Base-by-base conservation (phyloP, 2,888 invertebrate species). In the Clivina fossor region DNA sequence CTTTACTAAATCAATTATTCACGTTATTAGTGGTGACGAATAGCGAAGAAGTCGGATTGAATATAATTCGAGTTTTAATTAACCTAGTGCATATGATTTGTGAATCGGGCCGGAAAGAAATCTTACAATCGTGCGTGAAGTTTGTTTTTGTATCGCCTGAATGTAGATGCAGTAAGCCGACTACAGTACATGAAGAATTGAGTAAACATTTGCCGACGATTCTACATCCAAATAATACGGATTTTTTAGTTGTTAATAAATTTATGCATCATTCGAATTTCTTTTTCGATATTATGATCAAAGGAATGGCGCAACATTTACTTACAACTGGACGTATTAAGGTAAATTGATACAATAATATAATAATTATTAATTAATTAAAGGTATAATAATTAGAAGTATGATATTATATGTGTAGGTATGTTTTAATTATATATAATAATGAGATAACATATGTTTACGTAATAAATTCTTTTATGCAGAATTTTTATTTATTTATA, bases 251-350 rank as follows among this genome's bases (percentile, higher is more conserved):
- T 11, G 87, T 93, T 7, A 88, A 90, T 70, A 92, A 92, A 69
- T 92, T 97, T 69, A 88, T 96, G 83, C 86, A 89, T 62, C 93
- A 96, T 70, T 88, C 93, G 0, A 85, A 86, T 69, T 95, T 97
- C 71, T 93, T 98, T 77, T 92, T 96, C 63, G 92, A 94, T 68
- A 81, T 95, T 60, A 86, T 93, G 63, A 80, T 88, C 26, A 97
- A 97, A 73, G 92, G 93, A 70, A 95, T 97, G 94, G 92, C 93
- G 0, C 93, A 95, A 70, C 88, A 90, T 75, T 78, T 98, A 59
- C 80, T 96, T 46, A 83, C 84, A 57, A 88, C 90, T 2, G 92
- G 90, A 16, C 80, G 93, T 67, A 92, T 95, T 66, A 93, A 92
- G n/a, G n/a, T n/a, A n/a, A n/a, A n/a, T n/a, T n/a, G n/a, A n/a